Evolutionary conservation across 2,888 invertebrate species (phyloP), one percentile per base, ranked within the genome.

Genomic region (Amiota mariae): DNA sequence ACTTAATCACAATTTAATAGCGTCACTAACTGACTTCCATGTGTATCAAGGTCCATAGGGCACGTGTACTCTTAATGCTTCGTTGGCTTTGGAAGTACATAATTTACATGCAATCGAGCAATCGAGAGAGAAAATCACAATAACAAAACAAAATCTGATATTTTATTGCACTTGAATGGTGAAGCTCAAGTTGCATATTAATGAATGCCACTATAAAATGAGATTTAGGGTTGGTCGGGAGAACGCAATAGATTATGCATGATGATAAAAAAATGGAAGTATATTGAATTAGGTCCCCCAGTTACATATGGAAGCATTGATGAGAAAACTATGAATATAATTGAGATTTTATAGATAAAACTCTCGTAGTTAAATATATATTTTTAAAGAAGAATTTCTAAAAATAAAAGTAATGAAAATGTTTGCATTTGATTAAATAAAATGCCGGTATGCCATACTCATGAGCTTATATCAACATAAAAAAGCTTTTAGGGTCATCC

Each of bases 1-100:
- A 66, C 15, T 48, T 49, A 66, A 66, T 49, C 18, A n/a, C 48
- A 20, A 9, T 36, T 46, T 64, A 15, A 64, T 64, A 47, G 13
- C 47, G n/a, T n/a, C 24, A 9, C 47, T 1, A 20, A 12, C 15
- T 13, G 54, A 54, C n/a, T 54, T 54, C 36, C 36, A 36, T 36
- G 36, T 36, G 36, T 36, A 36, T 36, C 13, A 3, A 54, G 54
- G 9, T 54, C 6, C 36, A 36, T 36, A 36, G 36, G 36, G 36
- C 54, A 54, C 54, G 66, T 66, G 49, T 48, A 15, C 15, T 15
- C n/a, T 48, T 10, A 49, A 49, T 66, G 66, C 66, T 66, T 48
- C n/a, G 49, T 12, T 48, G 13, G 49, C 66, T n/a, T 66, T 12
- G 10, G 13, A 12, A 9, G 63, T 36, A n/a, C n/a, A n/a, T n/a